phyloP scores from a whole-genome alignment of 2,113 vertebrate genomes.

The Hyperoodon ampullatus region DNA sequence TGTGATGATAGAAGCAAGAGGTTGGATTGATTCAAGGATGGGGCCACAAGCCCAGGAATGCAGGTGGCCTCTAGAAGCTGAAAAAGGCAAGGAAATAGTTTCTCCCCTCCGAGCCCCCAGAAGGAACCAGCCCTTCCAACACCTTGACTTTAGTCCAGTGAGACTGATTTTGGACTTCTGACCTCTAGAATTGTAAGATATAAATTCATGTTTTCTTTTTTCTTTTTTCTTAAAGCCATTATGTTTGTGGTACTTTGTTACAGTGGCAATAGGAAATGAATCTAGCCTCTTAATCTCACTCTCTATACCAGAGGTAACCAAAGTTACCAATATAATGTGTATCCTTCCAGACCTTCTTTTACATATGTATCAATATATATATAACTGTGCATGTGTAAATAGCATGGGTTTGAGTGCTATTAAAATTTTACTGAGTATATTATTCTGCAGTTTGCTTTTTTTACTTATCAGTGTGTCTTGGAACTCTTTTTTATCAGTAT shows the following conservation, averaged over 20 bases:
- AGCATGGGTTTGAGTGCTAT: not conserved
- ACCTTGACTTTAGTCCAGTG: not conserved
- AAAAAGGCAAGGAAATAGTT: not conserved
- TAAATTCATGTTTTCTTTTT: not conserved
- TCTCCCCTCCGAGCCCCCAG: not conserved
- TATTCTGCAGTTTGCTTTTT: not conserved
- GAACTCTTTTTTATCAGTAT: not conserved
- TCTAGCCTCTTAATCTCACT: not conserved
- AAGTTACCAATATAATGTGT: not conserved
- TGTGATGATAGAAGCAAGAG: not conserved
- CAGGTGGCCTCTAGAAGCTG: not conserved
- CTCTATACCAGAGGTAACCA: not conserved
- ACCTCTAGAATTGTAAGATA: not conserved
- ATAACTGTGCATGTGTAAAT: not conserved
- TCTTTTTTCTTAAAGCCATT: not conserved
- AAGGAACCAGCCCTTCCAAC: not conserved
- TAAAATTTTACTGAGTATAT: not conserved
- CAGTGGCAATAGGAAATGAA: not conserved
- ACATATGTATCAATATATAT: not conserved
- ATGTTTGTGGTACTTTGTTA: slow-evolving; percentile 7
- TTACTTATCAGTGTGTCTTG: not conserved
- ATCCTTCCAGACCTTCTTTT: not conserved
- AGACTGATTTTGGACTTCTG: slow-evolving; percentile 18
- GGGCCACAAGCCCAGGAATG: not conserved
- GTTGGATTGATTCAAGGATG: not conserved